Evolutionary conservation across 2,888 invertebrate species (phyloP), one percentile per base, ranked within the genome.

Genomic region (Microchrysa polita): DNA sequence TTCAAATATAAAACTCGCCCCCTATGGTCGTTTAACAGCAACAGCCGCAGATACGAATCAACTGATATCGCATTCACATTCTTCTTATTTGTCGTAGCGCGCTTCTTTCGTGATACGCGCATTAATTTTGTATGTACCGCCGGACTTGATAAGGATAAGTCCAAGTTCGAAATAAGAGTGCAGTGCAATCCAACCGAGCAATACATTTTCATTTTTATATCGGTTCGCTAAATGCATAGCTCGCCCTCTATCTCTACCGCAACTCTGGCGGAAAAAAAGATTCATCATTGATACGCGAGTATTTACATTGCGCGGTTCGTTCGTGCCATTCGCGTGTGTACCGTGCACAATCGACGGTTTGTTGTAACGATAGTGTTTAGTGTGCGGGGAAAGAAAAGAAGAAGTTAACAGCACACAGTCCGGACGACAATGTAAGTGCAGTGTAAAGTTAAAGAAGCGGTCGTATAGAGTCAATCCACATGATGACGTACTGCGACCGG

Each of bases 341-440:
- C 42, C 22, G 23, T 40, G 20, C 42, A 44, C n/a, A 55, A 16
- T 20, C 16, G 12, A 16, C 34, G 23, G 14, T 27, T 2, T 27
- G 59, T 27, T 23, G 23, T 27, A 10, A 23, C 59, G 60, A 5
- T 60, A 34, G 23, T 27, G 34, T 27, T 10, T 14, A 60, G 60
- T 60, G 23, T 12, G 60, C 27, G n/a, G 10, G 4, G 23, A 23
- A 34, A 16, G 27, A 27, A 34, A 34, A 23, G 34, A 34, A 60
- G 60, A 34, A 34, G 27, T 27, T 18, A 40, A 34, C 61, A 61
- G 61, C 23, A 40, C 23, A 40, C 22, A 34, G 61, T 40, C 4
- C 27, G 27, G 61, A 65, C 61, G 61, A 22, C 44, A 34, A 65
- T 65, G 65, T 65, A 65, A 65, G 65, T 65, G 65, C 10, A 44